These are phyloP conservation scores for Linepithema humile DNA, from an alignment of 1,140 invertebrate genomes.

Conservation along the genomic window DNA sequence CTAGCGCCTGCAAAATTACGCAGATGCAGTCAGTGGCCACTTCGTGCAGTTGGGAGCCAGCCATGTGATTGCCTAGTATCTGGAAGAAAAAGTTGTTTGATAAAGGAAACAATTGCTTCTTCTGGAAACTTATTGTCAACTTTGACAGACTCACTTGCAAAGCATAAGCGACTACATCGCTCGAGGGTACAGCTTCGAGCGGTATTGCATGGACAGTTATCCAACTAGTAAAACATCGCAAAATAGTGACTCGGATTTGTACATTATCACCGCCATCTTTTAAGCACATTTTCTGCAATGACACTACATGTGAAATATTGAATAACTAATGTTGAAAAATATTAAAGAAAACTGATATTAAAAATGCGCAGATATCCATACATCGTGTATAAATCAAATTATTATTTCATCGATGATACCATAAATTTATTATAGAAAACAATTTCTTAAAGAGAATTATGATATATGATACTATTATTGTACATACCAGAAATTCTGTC, in stretches of 20 bases:
- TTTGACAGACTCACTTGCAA: conserved; percentile 84
- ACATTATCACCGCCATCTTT: conserved; percentile 85
- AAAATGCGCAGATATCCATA: neutral
- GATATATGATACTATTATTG: neutral
- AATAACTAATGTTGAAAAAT: conserved; percentile 25
- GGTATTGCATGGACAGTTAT: conserved; percentile 89
- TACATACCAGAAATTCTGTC: conserved; percentile 89
- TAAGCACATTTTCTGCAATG: conserved; percentile 87
- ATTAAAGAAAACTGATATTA: neutral
- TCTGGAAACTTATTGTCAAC: neutral
- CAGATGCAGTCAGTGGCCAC: conserved; percentile 96
- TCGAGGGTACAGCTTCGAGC: conserved; percentile 87
- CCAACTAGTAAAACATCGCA: conserved; percentile 93
- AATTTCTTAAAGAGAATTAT: no score
- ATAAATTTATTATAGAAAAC: no score
- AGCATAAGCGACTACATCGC: conserved; percentile 88
- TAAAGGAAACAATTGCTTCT: conserved; percentile 41
- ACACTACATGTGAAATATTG: conserved; percentile 57
- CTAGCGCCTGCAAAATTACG: conserved; percentile 91
- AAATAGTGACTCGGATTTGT: conserved; percentile 86
- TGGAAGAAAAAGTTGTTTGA: conserved; percentile 38
- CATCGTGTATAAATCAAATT: no score
- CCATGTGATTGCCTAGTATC: conserved; percentile 87
- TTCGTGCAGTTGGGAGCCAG: conserved; percentile 92
- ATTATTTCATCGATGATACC: no score